phyloP scores from a whole-genome alignment of 2,888 invertebrate species.

The Ectemnius lituratus region DNA sequence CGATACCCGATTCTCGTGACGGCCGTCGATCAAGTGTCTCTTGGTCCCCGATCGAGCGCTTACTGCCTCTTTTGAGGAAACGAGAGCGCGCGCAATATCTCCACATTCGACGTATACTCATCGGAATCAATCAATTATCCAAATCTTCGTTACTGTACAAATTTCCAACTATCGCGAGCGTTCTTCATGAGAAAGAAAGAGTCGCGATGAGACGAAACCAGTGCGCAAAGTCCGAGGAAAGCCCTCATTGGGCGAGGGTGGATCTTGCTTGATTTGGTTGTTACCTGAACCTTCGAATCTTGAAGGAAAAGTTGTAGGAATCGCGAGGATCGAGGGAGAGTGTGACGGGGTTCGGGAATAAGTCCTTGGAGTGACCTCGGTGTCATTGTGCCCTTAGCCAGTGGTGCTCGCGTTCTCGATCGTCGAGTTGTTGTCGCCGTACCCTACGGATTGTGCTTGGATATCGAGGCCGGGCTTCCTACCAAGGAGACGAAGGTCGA shows the following conservation, averaged over 20 bases:
- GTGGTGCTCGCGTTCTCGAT: background rate
- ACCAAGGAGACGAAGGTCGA: too few relatives aligned
- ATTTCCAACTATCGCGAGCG: background rate
- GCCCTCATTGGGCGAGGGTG: slow-evolving; percentile 34
- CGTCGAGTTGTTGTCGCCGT: background rate
- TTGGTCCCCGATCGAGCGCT: slow-evolving; percentile 11
- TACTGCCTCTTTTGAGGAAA: background rate
- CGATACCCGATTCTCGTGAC: slow-evolving; percentile 69
- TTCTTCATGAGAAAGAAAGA: background rate
- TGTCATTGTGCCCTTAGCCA: slow-evolving; percentile 5
- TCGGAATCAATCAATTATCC: too few relatives aligned
- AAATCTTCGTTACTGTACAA: background rate
- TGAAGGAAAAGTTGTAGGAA: too few relatives aligned
- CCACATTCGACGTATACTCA: background rate
- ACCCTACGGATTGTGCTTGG: too few relatives aligned
- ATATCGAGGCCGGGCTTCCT: too few relatives aligned
- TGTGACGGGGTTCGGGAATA: background rate
- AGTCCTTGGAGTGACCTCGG: background rate
- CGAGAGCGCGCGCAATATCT: background rate
- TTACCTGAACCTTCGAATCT: background rate
- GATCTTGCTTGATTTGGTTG: background rate
- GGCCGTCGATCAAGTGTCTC: slow-evolving; percentile 52
- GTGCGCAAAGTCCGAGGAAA: slow-evolving; percentile 9
- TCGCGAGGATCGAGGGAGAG: too few relatives aligned
- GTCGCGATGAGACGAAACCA: slow-evolving; percentile 29